Base-by-base conservation (phyloP, 1,140 invertebrate species). In the Cephus cinctus region DNA sequence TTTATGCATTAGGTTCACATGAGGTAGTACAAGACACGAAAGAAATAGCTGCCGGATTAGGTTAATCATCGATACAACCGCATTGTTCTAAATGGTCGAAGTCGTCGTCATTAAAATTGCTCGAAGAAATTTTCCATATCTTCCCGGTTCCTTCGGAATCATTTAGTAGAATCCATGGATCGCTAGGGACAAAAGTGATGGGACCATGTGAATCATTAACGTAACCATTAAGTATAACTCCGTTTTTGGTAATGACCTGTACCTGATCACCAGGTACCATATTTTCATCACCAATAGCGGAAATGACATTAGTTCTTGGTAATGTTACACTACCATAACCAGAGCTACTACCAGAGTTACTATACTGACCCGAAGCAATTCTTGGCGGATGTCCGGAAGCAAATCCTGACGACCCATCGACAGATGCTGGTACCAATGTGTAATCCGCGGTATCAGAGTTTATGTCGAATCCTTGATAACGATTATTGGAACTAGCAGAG, bases 261-360 rank as follows among this genome's bases (percentile, higher is more conserved):
- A 65, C 36, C 1, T 46, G 9, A 15, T 65, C 61, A 19, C 52
- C 57, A 9, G 57, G 46, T 18, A 34, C 1, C 8, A 61, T 5
- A 16, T 15, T 19, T 2, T 35, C 22, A 5, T 48, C 41, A 9
- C 43, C 53, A 1, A 62, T 4, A 12, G 46, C 47, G 2, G 18
- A 2, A 2, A 35, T 6, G 9, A 64, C 30, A 9, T 59, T 46
- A 2, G 51, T 34, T 1, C 41, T 50, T 4, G 53, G 53, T 23
- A 65, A 23, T 3, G 9, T 30, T 30, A 30, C n/a, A n/a, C n/a
- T n/a, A n/a, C n/a, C n/a, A n/a, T n/a, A n/a, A n/a, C n/a, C n/a
- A n/a, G n/a, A n/a, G n/a, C n/a, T n/a, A n/a, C n/a, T n/a, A n/a
- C n/a, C n/a, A n/a, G n/a, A n/a, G n/a, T n/a, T n/a, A n/a, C n/a